A percentile compares a stretch with the other conserved stretches of the same genome.
These are phyloP conservation scores for Prietella phreatophila DNA, from an alignment of 2,113 vertebrate species.

Conservation along the genomic window DNA sequence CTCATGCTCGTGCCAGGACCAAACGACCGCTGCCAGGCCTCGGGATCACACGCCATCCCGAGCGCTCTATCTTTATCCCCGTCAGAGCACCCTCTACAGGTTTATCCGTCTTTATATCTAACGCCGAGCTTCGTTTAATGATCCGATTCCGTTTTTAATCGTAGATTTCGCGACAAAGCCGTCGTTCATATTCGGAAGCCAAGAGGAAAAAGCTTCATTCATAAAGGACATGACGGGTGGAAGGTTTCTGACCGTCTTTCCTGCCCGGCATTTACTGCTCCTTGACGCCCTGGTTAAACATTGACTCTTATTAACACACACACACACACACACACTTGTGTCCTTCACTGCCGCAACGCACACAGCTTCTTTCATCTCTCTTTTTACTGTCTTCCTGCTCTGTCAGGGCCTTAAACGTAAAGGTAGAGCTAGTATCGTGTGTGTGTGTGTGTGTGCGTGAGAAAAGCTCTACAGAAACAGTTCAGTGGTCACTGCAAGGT, in stretches of 20 bases:
- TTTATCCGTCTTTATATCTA: background rate
- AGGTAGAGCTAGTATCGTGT: background rate
- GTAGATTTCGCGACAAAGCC: background rate
- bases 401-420: background rate
- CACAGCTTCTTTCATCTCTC: conserved; percentile 13
- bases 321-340: conserved; percentile 16
- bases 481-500: too few species aligned
- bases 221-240: conserved; percentile 10
- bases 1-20: conserved; percentile 57
- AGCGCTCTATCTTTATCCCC: conserved; percentile 49
- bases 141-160: background rate
- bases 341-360: background rate
- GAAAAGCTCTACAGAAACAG: too few species aligned
- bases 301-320: conserved; percentile 64
- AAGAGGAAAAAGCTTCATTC: conserved; percentile 5
- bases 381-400: conserved; percentile 19
- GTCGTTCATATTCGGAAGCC: background rate
- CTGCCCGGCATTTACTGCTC: conserved; percentile 60
- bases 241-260: conserved; percentile 56
- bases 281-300: conserved; percentile 64
- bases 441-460: background rate
- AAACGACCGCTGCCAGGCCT: conserved; percentile 63
- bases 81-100: conserved; percentile 13
- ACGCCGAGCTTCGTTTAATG: background rate
- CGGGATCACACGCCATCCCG: conserved; percentile 66